Evolutionary conservation across 2,888 invertebrate species (phyloP), one percentile per base, ranked within the genome.

Genomic region (Sphaeridia pumilis): DNA sequence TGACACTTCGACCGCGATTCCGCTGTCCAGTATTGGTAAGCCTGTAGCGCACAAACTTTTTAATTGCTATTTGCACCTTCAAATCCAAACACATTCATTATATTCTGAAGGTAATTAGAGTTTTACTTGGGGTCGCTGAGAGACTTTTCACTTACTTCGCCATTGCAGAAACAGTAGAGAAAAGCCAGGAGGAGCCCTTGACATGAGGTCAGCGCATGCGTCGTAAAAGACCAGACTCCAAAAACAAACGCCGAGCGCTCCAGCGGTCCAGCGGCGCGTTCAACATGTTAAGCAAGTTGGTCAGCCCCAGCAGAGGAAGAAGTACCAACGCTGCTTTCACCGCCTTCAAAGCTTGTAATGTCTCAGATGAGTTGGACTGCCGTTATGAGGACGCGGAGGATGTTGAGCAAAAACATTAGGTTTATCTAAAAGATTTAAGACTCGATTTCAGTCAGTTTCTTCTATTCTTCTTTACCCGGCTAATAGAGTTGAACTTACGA

Each of bases 141-240:
- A n/a, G n/a, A n/a, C n/a, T n/a, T n/a, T 17, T 22, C 17, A 41
- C 70, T 71, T 70, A 87, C 88, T 80, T 89, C 88, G 58, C 81
- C 82, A 66, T 88, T 88, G 47, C 82, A 70, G 68, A 88, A 87
- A 67, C 88, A 89, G 69, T 87, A 88, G 45, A 87, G 75, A 10
- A 82, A 75, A 0, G 86, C 81, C 45, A 88, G 80, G 68, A 87
- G 83, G 63, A 84, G 78, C 28, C 88, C 88, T 71, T 88, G 87
- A 68, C 87, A 87, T 0, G 87, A 84, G n/a, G 80, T 79, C 45
- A 88, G 73, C 67, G 85, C 83, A 67, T 87, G 82, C 0, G 86
- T 82, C 14, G 75, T 72, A 69, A 84, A 87, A 2, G 83, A 81
- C 87, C 88, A 88, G 0, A 83, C 60, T 0, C 80, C 84, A 60